Evolutionary conservation across 2,888 invertebrate genomes (phyloP).

Genomic region (Malacosoma neustria): DNA sequence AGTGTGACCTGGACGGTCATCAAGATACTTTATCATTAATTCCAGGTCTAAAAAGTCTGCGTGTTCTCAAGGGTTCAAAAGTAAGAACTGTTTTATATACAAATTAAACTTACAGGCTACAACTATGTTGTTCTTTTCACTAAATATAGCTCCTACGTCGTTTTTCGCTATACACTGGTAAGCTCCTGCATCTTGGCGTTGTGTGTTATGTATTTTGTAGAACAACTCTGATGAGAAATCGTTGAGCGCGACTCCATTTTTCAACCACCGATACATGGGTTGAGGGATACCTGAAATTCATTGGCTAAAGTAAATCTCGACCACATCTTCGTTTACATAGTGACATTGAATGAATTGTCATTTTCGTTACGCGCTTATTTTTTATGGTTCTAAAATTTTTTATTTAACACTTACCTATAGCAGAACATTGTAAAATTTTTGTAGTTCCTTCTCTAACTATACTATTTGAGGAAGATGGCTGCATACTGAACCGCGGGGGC

Average conservation of each 20-base stretch:
- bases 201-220: constrained; percentile 88
- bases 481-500: constrained; percentile 90
- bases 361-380: too few species aligned
- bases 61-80: too few species aligned
- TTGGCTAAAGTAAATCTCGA: too few species aligned
- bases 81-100: too few species aligned
- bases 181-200: constrained; percentile 88
- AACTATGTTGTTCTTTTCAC: constrained; percentile 90
- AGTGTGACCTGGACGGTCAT: too few species aligned
- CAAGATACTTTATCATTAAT: too few species aligned
- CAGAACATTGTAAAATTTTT: constrained; percentile 95
- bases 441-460: constrained; percentile 91
- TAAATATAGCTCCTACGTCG: constrained; percentile 93
- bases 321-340: too few species aligned
- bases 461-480: constrained; percentile 89
- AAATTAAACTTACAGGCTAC: constrained; percentile 92
- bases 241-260: constrained; percentile 85
- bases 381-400: too few species aligned
- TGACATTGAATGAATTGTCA: too few species aligned
- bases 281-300: constrained; percentile 86
- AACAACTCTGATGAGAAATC: constrained; percentile 89
- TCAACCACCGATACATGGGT: constrained; percentile 94
- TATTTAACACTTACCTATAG: constrained; percentile 85
- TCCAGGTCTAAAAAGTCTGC: too few species aligned
- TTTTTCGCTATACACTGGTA: constrained; percentile 96